Evolutionary conservation across 1,140 invertebrate genomes (phyloP).

Genomic region (Catajapyx aquilonaris): DNA sequence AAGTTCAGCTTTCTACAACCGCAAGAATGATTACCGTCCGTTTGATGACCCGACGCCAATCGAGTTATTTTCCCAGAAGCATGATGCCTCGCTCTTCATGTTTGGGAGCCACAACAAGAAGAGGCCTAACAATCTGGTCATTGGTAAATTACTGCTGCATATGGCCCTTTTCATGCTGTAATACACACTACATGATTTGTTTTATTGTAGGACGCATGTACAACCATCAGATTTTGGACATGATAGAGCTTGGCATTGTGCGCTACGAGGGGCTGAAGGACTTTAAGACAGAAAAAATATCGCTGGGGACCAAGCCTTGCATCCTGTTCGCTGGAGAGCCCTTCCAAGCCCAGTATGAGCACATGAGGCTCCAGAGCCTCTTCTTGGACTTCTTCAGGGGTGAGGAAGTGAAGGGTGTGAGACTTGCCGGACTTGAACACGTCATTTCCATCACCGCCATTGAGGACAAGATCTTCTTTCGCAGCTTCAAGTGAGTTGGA

Average conservation of each 20-base stretch:
- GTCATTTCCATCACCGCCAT: constrained; percentile 68
- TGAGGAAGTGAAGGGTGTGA: constrained; percentile 52
- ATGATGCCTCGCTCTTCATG: constrained; percentile 72
- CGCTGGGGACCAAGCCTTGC: constrained; percentile 71
- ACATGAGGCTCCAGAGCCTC: constrained; percentile 66
- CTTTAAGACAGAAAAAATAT: constrained; percentile 58
- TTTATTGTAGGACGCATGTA: constrained; percentile 49
- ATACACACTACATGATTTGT: too few species aligned
- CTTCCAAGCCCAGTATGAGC: constrained; percentile 50
- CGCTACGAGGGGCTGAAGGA: constrained; percentile 54
- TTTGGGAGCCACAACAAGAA: constrained; percentile 87
- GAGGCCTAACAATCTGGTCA: constrained; percentile 72
- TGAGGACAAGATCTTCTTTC: constrained; percentile 55
- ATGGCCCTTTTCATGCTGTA: too few species aligned
- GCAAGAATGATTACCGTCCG: constrained; percentile 64
- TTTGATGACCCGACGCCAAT: constrained; percentile 65
- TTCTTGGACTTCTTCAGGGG: constrained; percentile 86
- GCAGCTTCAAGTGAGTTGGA: constrained; percentile 55
- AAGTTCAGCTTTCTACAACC: constrained; percentile 46
- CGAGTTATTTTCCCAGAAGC: constrained; percentile 68
- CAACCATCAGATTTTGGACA: constrained; percentile 77
- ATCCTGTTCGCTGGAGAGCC: constrained; percentile 80
- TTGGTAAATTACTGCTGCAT: too few species aligned
- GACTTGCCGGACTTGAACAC: constrained; percentile 83
- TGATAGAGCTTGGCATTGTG: constrained; percentile 86